A percentile compares a stretch with the other conserved stretches of the same genome.
Evolutionary conservation across 2,888 invertebrate species (phyloP).

Genomic region (Euclidia mi): DNA sequence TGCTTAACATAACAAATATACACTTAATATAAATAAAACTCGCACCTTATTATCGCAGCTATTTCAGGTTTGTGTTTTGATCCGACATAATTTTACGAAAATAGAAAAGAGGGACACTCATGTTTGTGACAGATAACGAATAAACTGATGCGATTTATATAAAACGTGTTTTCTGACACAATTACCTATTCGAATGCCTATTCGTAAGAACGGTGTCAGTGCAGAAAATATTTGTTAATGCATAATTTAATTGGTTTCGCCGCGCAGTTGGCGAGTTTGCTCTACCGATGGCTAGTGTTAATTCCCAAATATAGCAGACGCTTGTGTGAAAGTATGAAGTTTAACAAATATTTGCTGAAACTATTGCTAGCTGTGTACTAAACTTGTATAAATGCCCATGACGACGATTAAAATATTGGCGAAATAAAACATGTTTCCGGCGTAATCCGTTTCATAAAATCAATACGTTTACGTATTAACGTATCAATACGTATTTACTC

Average conservation of each 20-base stretch:
- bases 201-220: background rate
- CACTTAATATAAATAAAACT: background rate
- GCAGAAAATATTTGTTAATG: background rate
- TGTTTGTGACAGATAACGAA: constrained; percentile 37
- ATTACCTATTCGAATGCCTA: background rate
- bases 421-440: too few relatives aligned
- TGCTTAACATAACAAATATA: constrained; percentile 16
- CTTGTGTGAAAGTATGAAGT: too few relatives aligned
- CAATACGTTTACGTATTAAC: too few relatives aligned
- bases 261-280: too few relatives aligned
- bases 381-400: too few relatives aligned
- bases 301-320: too few relatives aligned
- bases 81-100: constrained; percentile 27
- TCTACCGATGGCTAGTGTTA: too few relatives aligned
- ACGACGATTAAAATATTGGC: too few relatives aligned
- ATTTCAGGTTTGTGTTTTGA: constrained; percentile 26
- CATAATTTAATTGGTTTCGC: background rate
- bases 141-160: constrained; percentile 30
- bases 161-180: constrained; percentile 18
- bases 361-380: too few relatives aligned
- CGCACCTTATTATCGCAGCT: constrained; percentile 22
- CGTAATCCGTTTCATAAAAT: too few relatives aligned
- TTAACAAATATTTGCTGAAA: too few relatives aligned
- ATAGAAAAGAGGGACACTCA: constrained; percentile 37
- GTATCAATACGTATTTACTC: too few relatives aligned